Evolutionary conservation across 2,113 vertebrate species (phyloP).

Genomic region (Kobus ellipsiprymnus): DNA sequence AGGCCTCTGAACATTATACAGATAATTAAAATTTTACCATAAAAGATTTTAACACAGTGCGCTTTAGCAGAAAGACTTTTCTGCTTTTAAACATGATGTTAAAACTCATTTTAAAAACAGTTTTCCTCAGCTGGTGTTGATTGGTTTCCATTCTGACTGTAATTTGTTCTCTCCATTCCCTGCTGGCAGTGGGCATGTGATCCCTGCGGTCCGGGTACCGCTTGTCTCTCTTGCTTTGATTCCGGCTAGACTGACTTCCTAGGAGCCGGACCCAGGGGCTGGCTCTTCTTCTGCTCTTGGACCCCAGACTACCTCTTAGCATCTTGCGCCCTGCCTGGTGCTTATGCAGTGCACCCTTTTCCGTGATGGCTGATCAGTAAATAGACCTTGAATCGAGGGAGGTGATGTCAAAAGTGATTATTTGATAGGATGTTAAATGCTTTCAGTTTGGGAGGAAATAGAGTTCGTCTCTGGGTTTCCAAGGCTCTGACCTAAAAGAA

Average conservation of each 20-base stretch:
- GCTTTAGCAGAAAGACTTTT: not conserved
- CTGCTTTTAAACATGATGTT: slow-evolving; percentile 11
- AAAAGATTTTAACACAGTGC: not conserved
- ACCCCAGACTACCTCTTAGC: not conserved
- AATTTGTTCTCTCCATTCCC: not conserved
- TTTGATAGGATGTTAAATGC: not conserved
- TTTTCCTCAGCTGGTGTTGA: not conserved
- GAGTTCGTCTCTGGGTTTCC: not conserved
- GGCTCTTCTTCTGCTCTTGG: not conserved
- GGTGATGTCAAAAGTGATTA: not conserved
- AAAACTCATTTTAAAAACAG: slow-evolving; percentile 24
- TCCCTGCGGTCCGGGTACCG: not conserved
- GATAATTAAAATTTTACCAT: slow-evolving; percentile 19
- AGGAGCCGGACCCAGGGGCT: not conserved
- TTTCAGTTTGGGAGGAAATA: not conserved
- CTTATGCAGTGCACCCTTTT: not conserved
- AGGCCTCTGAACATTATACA: not conserved
- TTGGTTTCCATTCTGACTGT: not conserved
- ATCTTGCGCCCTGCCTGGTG: not conserved
- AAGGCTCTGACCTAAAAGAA: not conserved
- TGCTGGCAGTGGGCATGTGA: not conserved
- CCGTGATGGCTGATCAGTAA: not conserved
- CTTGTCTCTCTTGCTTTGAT: not conserved
- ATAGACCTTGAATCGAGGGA: not conserved
- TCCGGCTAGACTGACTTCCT: not conserved